These are phyloP conservation scores for Magallana gigas DNA, from an alignment of 1,140 invertebrate species.

Conservation along the genomic window DNA sequence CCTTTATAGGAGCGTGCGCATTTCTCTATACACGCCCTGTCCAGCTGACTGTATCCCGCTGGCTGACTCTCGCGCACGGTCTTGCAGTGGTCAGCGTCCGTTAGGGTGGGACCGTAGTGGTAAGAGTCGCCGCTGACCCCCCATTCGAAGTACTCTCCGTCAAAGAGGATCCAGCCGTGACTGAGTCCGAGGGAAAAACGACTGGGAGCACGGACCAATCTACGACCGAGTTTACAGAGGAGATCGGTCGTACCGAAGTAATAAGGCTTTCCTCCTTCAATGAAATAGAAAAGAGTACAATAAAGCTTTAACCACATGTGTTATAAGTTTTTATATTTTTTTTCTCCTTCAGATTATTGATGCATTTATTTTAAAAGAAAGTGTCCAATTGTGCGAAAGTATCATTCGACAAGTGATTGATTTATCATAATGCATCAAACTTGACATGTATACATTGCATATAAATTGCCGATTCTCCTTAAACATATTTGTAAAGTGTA, in stretches of 20 bases:
- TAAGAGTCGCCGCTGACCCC: background rate
- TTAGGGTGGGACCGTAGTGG: background rate
- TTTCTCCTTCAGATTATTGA: no score
- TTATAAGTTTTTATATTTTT: no score
- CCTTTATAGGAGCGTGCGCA: conserved; percentile 18
- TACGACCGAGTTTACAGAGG: conserved; percentile 14
- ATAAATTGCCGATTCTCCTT: no score
- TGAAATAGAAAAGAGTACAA: no score
- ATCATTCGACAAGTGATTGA: no score
- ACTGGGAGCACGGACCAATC: background rate
- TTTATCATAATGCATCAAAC: no score
- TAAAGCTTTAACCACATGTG: no score
- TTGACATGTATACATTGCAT: no score
- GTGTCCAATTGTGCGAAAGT: no score
- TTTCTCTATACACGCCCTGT: conserved; percentile 30
- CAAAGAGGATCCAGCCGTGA: conserved; percentile 47
- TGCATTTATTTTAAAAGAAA: no score
- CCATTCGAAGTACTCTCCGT: conserved; percentile 43
- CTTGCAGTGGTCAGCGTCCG: background rate
- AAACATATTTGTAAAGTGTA: no score
- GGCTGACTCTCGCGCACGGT: conserved; percentile 6
- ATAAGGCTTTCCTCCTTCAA: conserved; percentile 35
- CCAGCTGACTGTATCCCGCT: conserved; percentile 44
- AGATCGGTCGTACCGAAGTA: conserved; percentile 43
- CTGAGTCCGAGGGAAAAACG: background rate